phyloP scores from a whole-genome alignment of 2,113 vertebrate species.

The Columba janthina region DNA sequence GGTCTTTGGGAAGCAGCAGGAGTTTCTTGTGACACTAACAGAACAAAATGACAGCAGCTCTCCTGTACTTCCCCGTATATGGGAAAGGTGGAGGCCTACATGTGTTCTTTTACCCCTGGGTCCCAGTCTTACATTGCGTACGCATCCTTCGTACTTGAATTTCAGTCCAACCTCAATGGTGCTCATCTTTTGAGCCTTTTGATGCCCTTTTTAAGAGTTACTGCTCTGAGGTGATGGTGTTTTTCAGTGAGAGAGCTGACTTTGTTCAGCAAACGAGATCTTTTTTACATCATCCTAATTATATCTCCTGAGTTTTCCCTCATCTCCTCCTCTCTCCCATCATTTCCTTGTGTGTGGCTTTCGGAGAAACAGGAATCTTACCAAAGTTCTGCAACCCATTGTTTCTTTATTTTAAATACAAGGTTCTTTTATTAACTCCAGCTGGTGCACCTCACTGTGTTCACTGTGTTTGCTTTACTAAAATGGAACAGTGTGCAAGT shows the following conservation, averaged over 20 bases:
- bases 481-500: slow-evolving; percentile 45
- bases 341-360: background rate
- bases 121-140: background rate
- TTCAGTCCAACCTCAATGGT: background rate
- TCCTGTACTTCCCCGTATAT: background rate
- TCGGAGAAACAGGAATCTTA: slow-evolving; percentile 15
- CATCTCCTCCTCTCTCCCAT: background rate
- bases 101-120: background rate
- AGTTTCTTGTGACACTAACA: background rate
- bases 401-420: slow-evolving; percentile 41
- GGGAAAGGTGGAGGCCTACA: background rate
- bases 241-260: background rate
- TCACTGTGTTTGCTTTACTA: slow-evolving; percentile 39
- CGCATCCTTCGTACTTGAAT: background rate
- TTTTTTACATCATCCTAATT: background rate
- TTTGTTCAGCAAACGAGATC: background rate
- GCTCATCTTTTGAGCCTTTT: background rate
- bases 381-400: slow-evolving; percentile 39
- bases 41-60: background rate
- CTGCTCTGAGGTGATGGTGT: no score
- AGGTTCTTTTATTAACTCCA: slow-evolving; percentile 39
- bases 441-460: slow-evolving; percentile 37
- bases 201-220: background rate
- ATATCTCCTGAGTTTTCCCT: background rate
- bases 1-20: background rate